phyloP scores from a whole-genome alignment of 2,797 vertebrate genomes.

The Anisognathus igniventris region DNA sequence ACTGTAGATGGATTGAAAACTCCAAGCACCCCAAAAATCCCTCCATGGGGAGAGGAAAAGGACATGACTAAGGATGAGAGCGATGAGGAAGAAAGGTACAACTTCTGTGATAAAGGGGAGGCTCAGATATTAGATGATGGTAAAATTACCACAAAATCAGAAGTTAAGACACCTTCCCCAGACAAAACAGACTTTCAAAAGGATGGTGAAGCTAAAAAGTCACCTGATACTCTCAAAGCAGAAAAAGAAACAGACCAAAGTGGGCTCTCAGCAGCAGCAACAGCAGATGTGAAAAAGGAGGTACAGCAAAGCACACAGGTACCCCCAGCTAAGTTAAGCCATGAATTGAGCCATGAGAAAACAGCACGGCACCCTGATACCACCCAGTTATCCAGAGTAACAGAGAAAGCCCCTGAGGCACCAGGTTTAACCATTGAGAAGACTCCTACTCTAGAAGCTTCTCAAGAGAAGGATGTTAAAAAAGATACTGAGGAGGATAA shows the following conservation, averaged over 20 bases:
- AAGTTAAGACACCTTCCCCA: slow-evolving; percentile 27
- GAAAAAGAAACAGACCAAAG: slow-evolving; percentile 32
- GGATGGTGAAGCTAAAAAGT: slow-evolving; percentile 16
- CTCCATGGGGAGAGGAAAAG: slow-evolving; percentile 56
- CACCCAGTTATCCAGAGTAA: neutral
- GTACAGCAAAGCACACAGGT: slow-evolving; percentile 3
- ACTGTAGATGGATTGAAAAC: slow-evolving; percentile 34
- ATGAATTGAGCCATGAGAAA: slow-evolving; percentile 20
- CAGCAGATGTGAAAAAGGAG: slow-evolving; percentile 26
- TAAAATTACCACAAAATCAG: slow-evolving; percentile 29
- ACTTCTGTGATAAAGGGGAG: slow-evolving; percentile 29
- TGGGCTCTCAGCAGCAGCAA: neutral
- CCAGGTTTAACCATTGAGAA: slow-evolving; percentile 26
- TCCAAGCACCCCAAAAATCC: slow-evolving; percentile 22
- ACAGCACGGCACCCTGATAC: slow-evolving; percentile 14
- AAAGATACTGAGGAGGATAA: slow-evolving; percentile 27
- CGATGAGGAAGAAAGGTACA: slow-evolving; percentile 47
- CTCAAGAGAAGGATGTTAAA: slow-evolving; percentile 54
- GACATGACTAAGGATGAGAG: slow-evolving; percentile 63
- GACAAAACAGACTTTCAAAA: slow-evolving; percentile 31
- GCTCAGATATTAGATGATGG: slow-evolving; percentile 22
- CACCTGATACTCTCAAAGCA: neutral
- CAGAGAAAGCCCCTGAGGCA: slow-evolving; percentile 17
- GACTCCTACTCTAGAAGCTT: slow-evolving; percentile 22
- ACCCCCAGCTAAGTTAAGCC: neutral